Evolutionary conservation across 92 coral and sea anemone genomes (phyloP).

Genomic region (Zoanthus sansibaricus): DNA sequence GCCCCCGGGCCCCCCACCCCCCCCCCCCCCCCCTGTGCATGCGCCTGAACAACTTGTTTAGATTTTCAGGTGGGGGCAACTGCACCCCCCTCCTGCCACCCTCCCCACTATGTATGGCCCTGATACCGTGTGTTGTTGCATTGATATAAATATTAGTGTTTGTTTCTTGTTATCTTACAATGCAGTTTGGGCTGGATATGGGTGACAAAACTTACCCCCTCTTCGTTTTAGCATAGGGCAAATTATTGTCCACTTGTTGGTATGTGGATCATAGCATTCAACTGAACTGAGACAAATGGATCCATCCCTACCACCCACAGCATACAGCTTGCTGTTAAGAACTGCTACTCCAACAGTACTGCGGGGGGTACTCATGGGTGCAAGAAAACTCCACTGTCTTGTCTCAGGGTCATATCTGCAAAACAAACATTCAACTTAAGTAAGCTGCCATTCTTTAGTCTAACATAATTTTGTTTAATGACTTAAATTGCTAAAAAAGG

Average conservation of each 20-base stretch:
- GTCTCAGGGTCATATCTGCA: slow-evolving; percentile 91
- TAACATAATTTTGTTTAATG: no score
- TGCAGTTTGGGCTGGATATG: no score
- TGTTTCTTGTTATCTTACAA: no score
- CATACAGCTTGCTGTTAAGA: slow-evolving; percentile 90
- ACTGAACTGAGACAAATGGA: slow-evolving; percentile 96
- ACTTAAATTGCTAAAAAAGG: no score
- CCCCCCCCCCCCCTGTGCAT: no score
- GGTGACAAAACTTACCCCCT: slow-evolving; percentile 76
- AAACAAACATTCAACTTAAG: background rate
- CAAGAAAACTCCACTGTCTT: slow-evolving; percentile 95
- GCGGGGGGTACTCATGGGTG: slow-evolving; percentile 97
- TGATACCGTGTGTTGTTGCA: no score
- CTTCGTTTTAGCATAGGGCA: slow-evolving; percentile 96
- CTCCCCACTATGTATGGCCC: no score
- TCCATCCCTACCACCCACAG: slow-evolving; percentile 99
- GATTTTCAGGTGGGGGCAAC: no score
- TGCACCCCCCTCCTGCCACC: no score
- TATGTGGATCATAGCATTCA: slow-evolving; percentile 95
- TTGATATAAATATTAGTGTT: no score
- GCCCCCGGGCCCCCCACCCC: no score
- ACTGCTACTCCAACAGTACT: slow-evolving; percentile 99
- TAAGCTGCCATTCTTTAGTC: background rate
- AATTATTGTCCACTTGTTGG: slow-evolving; percentile 92
- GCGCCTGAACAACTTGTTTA: no score